These are phyloP conservation scores for Plecturocebus donacophilus DNA, from an alignment of 2,113 vertebrate species.

Conservation along the genomic window DNA sequence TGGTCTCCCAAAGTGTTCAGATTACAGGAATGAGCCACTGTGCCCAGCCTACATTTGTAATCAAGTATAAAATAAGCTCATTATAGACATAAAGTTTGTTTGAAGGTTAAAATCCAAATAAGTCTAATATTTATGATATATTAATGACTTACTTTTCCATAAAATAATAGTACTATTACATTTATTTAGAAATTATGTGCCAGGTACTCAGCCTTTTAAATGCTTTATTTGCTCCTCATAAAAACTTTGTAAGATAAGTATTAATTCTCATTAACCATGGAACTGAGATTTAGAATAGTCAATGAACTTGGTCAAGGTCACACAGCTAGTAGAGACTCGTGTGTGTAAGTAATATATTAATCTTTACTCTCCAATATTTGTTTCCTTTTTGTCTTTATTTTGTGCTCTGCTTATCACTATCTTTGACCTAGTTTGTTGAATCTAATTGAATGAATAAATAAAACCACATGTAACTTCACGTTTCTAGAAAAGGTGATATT, in stretches of 20 bases:
- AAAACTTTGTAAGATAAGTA: not conserved
- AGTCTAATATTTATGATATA: not conserved
- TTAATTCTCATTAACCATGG: slow-evolving; percentile 24
- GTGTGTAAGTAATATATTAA: not conserved
- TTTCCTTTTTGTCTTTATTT: not conserved
- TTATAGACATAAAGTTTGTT: not conserved
- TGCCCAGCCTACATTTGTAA: not conserved
- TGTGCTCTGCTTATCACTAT: slow-evolving; percentile 2
- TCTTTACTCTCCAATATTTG: not conserved
- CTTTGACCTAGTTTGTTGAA: slow-evolving; percentile 1
- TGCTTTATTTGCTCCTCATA: not conserved
- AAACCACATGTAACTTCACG: not conserved
- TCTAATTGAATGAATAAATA: not conserved
- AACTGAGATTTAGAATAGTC: not conserved
- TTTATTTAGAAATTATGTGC: slow-evolving; percentile 26
- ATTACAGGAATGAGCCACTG: too few relatives aligned
- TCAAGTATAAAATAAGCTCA: slow-evolving; percentile 27
- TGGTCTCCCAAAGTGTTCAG: too few relatives aligned
- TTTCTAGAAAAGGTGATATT: slow-evolving; percentile 14
- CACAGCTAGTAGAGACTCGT: not conserved
- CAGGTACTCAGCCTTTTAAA: not conserved
- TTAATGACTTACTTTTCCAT: not conserved
- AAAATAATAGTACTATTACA: not conserved
- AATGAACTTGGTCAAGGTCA: not conserved
- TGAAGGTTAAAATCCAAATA: slow-evolving; percentile 40